These are phyloP conservation scores for Trididemnum miniatum DNA, from an alignment of 23 tunicate genomes.

Conservation along the genomic window DNA sequence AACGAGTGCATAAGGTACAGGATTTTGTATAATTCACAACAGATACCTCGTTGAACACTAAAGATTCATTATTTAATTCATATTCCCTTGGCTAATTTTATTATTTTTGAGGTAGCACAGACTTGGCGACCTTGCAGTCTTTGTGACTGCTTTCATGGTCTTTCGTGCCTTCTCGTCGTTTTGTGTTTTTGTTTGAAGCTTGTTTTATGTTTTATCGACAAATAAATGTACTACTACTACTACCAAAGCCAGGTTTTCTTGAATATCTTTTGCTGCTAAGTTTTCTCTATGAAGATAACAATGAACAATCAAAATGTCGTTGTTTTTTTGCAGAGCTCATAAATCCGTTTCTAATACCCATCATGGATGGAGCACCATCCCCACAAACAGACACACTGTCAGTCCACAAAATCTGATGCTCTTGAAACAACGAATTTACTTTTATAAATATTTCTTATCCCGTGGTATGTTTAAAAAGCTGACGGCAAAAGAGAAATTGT, in stretches of 20 bases:
- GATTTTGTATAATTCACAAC: slow-evolving; percentile 53
- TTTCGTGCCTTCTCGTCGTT: too few relatives aligned
- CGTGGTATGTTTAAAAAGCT: slow-evolving; percentile 9
- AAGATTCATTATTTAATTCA: too few relatives aligned
- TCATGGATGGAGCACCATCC: slow-evolving; percentile 23
- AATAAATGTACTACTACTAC: too few relatives aligned
- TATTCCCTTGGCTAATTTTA: too few relatives aligned
- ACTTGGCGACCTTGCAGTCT: too few relatives aligned
- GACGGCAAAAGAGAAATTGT: slow-evolving; percentile 22
- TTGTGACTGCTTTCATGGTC: too few relatives aligned
- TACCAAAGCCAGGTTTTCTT: too few relatives aligned
- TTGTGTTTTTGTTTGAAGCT: too few relatives aligned
- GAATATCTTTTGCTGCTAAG: slow-evolving; percentile 39
- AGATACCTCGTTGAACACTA: slow-evolving; percentile 47
- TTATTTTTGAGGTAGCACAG: too few relatives aligned
- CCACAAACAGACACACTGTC: slow-evolving; percentile 19
- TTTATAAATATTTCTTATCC: slow-evolving; percentile 6
- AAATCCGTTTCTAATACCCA: too few relatives aligned
- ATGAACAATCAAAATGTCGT: slow-evolving; percentile 31
- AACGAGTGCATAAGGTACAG: background rate
- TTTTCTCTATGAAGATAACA: slow-evolving; percentile 66
- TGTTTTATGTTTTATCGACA: too few relatives aligned
- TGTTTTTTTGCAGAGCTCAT: background rate
- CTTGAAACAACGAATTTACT: slow-evolving; percentile 3
- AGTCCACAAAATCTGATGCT: slow-evolving; percentile 2